These are phyloP conservation scores for Mustela erminea DNA, from an alignment of 2,797 vertebrate species.

Conservation along the genomic window DNA sequence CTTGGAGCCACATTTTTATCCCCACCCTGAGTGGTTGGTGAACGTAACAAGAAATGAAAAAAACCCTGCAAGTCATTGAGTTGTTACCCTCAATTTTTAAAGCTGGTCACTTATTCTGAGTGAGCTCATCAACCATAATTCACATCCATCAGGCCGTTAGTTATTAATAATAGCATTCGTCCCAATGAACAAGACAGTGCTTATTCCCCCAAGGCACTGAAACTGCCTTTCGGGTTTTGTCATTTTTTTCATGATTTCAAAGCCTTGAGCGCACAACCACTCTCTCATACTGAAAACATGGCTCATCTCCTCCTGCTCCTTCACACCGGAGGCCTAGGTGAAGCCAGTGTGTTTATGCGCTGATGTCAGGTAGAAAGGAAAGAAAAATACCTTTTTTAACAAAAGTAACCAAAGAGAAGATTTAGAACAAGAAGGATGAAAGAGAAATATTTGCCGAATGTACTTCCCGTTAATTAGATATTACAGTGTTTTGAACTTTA, in stretches of 20 bases:
- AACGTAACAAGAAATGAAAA: background rate
- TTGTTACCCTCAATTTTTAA: background rate
- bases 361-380: background rate
- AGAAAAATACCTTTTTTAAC: background rate
- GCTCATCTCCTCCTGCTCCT: accelerated
- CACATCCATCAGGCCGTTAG: background rate
- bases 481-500: background rate
- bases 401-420: background rate
- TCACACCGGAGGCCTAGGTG: accelerated
- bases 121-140: no score
- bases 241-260: background rate
- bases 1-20: background rate
- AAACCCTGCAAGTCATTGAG: background rate
- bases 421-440: background rate
- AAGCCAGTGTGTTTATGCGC: accelerated
- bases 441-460: background rate
- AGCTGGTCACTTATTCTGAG: background rate
- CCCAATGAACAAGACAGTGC: background rate
- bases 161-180: background rate
- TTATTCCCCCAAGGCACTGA: background rate
- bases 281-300: background rate
- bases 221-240: accelerated
- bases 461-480: no score
- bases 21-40: background rate
- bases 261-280: accelerated